A percentile compares a stretch with the other conserved stretches of the same genome.
Conservation (phyloP, 1,140 invertebrate genomes). For the Polypedilum pembai region DNA sequence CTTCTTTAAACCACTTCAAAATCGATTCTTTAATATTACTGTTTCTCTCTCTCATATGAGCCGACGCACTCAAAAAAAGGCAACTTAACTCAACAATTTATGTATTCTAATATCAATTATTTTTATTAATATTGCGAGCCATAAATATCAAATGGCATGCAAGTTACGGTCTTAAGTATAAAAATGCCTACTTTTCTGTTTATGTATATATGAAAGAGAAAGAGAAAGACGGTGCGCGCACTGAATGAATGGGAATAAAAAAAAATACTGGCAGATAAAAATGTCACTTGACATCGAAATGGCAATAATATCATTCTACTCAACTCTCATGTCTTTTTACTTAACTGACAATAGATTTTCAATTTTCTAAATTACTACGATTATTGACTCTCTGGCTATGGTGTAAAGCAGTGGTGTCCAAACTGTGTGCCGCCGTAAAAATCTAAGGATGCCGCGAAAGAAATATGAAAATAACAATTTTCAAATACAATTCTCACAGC, state of each 20-base stretch:
- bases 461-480: too few species aligned
- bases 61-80: not conserved
- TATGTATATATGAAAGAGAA: too few species aligned
- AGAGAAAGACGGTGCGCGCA: too few species aligned
- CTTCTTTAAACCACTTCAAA: too few species aligned
- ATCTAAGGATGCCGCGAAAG: too few species aligned
- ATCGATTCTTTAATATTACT: not conserved
- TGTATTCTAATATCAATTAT: conserved; percentile 21
- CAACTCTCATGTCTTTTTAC: not conserved
- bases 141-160: conserved; percentile 24
- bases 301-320: not conserved
- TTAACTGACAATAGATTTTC: conserved; percentile 16
- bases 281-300: conserved; percentile 15
- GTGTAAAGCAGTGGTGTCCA: too few species aligned
- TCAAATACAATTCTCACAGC: too few species aligned
- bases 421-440: too few species aligned
- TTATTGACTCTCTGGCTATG: not conserved
- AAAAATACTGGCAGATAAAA: conserved; percentile 1
- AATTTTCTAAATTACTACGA: conserved; percentile 23
- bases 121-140: conserved; percentile 25
- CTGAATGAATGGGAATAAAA: too few species aligned
- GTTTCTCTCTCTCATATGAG: not conserved
- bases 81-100: conserved; percentile 22
- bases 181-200: not conserved
- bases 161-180: not conserved